These are phyloP conservation scores for Buceros bicornis DNA, from an alignment of 2,797 vertebrate species.

Conservation along the genomic window DNA sequence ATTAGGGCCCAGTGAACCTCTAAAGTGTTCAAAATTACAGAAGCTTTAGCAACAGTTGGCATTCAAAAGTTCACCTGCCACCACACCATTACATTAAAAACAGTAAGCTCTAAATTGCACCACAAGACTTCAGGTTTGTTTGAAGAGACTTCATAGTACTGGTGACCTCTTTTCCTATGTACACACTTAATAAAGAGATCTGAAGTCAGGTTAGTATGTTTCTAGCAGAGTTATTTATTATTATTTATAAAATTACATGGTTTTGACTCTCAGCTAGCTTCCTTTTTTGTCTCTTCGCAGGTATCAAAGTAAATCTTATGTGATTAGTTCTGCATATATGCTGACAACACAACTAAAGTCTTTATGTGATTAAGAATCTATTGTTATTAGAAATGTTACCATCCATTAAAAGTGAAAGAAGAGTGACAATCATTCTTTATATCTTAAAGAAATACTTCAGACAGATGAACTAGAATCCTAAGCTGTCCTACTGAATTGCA, in stretches of 20 bases:
- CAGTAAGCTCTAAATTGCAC: neutral
- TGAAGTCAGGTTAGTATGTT: neutral
- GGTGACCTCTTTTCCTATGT: neutral
- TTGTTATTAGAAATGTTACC: neutral
- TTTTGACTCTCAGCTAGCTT: neutral
- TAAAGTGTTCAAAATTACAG: conserved; percentile 11
- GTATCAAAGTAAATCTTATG: neutral
- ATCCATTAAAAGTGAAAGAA: neutral
- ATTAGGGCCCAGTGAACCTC: conserved; percentile 41
- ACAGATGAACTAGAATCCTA: neutral
- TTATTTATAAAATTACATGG: neutral
- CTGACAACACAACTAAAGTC: rapidly evolving
- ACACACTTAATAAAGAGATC: neutral
- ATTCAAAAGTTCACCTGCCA: neutral
- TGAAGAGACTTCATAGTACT: neutral
- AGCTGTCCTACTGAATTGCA: neutral
- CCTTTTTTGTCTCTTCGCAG: neutral
- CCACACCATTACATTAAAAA: neutral
- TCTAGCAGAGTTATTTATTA: neutral
- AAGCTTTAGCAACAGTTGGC: conserved; percentile 53
- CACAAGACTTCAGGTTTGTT: neutral
- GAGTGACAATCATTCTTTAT: neutral
- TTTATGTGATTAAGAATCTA: neutral
- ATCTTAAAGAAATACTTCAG: neutral
- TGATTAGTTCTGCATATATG: neutral